Conservation (phyloP, 2,888 invertebrate species). For the Cacoxenus indagator region DNA sequence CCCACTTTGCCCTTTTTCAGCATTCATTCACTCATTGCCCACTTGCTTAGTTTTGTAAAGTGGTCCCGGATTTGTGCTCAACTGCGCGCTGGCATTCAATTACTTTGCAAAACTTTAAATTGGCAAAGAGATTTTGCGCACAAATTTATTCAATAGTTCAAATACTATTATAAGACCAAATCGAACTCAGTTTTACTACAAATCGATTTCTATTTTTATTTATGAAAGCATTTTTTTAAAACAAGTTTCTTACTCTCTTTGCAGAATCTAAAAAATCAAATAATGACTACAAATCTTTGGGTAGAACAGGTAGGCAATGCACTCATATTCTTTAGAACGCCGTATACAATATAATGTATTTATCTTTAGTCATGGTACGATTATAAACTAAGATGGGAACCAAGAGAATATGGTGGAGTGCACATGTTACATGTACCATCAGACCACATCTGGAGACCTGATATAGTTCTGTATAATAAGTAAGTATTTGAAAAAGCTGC, state of each 20-base stretch:
- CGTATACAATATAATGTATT: not conserved
- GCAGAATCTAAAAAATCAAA: conserved; percentile 95
- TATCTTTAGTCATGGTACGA: conserved; percentile 83
- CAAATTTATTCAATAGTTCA: conserved; percentile 7
- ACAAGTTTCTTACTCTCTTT: conserved; percentile 3
- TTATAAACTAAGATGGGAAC: conserved; percentile 89
- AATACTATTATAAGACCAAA: not conserved
- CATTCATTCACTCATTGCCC: conserved; percentile 12
- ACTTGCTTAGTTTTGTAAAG: conserved; percentile 3
- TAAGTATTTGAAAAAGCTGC: too few species aligned
- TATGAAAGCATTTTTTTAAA: not conserved
- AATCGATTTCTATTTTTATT: not conserved
- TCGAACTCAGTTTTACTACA: not conserved
- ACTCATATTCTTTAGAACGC: not conserved
- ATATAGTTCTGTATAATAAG: conserved; percentile 88
- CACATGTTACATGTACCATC: conserved; percentile 88
- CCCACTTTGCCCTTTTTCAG: not conserved
- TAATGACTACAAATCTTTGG: conserved; percentile 90
- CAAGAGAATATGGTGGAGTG: conserved; percentile 86
- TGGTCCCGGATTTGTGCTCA: not conserved
- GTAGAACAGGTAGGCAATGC: conserved; percentile 77
- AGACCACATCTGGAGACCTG: conserved; percentile 87
- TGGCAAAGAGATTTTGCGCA: conserved; percentile 11
- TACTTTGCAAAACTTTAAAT: conserved; percentile 17
- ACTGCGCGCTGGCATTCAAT: conserved; percentile 13